Evolutionary conservation across 2,797 vertebrate species (phyloP).

Genomic region (Hemibagrus guttatus): DNA sequence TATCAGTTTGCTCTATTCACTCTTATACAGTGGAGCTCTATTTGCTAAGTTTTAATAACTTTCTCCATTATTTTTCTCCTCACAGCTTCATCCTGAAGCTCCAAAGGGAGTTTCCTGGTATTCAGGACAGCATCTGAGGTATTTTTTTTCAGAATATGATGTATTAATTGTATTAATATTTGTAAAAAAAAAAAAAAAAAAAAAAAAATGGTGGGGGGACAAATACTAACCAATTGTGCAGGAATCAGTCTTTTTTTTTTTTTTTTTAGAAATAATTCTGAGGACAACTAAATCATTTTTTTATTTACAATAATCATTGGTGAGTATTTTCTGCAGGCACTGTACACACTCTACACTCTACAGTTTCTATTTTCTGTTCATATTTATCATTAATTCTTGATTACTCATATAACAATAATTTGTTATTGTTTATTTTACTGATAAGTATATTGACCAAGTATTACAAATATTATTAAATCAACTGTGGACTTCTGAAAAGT

Average conservation of each 20-base stretch:
- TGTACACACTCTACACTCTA: neutral
- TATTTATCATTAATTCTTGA: neutral
- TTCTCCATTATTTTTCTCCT: too few relatives aligned
- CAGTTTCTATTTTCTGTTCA: neutral
- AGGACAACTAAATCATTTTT: neutral
- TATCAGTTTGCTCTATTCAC: neutral
- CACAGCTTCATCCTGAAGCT: too few relatives aligned
- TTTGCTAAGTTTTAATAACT: too few relatives aligned
- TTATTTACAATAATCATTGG: neutral
- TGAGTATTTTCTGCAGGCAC: neutral
- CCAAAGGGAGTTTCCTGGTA: too few relatives aligned
- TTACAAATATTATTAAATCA: neutral
- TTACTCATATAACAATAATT: neutral
- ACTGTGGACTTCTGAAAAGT: neutral
- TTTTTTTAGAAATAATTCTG: neutral
- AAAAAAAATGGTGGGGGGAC: too few relatives aligned
- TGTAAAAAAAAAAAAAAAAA: too few relatives aligned
- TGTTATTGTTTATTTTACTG: neutral
- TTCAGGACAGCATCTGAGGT: too few relatives aligned
- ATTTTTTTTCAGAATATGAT: too few relatives aligned
- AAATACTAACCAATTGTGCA: too few relatives aligned
- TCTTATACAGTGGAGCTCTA: too few relatives aligned
- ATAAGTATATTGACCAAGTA: neutral
- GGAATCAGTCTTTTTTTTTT: too few relatives aligned
- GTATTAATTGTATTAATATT: too few relatives aligned